Base-by-base conservation (phyloP, 2,888 invertebrate genomes). In the Torymus tubicola region DNA sequence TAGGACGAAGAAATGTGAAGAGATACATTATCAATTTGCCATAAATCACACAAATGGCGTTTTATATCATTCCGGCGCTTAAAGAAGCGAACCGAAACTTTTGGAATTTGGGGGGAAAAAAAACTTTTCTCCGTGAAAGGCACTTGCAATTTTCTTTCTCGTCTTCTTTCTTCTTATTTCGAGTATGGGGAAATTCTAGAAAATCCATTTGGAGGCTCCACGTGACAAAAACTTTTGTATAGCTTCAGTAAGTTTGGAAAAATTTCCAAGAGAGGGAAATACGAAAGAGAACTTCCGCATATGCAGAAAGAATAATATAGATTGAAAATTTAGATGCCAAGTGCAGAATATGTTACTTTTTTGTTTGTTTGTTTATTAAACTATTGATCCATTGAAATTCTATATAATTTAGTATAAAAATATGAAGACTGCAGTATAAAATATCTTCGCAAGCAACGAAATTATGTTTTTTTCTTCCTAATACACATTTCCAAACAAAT, bases 161-260 rank as follows among this genome's bases (percentile, higher is more conserved):
- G 58, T 58, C 58, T 13, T 55, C 57, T 13, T 31, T n/a, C 24
- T 55, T 65, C 24, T 55, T 65, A 65, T 67, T 74, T 74, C 58
- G 50, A 10, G 74, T n/a, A 18, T 11, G 65, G 57, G 31, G 10
- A 68, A 74, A 18, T 74, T 75, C 74, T 52, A 52, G 69, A 77
- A 78, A 78, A 78, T 78, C 71, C 60, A 78, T 78, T 78, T 67
- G 65, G 57, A 76, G 42, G 63, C 31, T 53, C 11, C 31, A 24
- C 77, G 75, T 5, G 78, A 78, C 71, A 67, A 71, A 71, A 71
- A 67, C 42, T 76, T 76, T 69, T 18, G 31, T 16, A 60, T 14
- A 60, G 71, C 58, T 71, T 70, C 18, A 5, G 42, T 8, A 42
- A 42, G 42, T 42, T 42, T 8, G 18, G 60, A 42, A 42, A 42